Evolutionary conservation across 2,888 invertebrate species (phyloP).

Genomic region (Acrobasis consociella): DNA sequence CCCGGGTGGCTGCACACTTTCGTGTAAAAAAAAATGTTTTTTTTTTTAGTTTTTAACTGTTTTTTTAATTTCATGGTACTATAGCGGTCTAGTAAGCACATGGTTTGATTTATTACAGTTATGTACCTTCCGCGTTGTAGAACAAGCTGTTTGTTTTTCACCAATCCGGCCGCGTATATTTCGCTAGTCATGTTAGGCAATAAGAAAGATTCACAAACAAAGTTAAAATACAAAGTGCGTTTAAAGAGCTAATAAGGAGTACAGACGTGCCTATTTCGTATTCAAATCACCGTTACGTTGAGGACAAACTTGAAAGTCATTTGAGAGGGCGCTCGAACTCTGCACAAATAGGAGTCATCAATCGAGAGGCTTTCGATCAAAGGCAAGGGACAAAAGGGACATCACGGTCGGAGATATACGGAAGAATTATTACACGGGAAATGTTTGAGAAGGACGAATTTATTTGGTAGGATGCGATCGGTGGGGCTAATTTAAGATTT

Average conservation of each 20-base stretch:
- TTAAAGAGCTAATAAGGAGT: slow-evolving; percentile 6
- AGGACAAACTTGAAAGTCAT: slow-evolving; percentile 60
- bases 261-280: slow-evolving; percentile 36
- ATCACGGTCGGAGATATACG: slow-evolving; percentile 60
- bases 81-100: too few relatives aligned
- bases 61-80: too few relatives aligned
- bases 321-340: slow-evolving; percentile 54
- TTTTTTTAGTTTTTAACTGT: too few relatives aligned
- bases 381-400: slow-evolving; percentile 73
- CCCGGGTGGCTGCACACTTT: too few relatives aligned
- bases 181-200: too few relatives aligned
- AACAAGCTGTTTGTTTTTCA: too few relatives aligned
- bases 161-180: too few relatives aligned
- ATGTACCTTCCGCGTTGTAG: too few relatives aligned
- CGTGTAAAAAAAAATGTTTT: too few relatives aligned
- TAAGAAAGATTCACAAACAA: background rate
- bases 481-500: slow-evolving; percentile 8
- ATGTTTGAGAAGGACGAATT: slow-evolving; percentile 54
- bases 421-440: slow-evolving; percentile 65
- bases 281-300: slow-evolving; percentile 47
- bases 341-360: slow-evolving; percentile 73
- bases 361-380: slow-evolving; percentile 73
- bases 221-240: background rate
- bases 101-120: too few relatives aligned
- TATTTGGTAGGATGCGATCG: slow-evolving; percentile 42